Evolutionary conservation across 2,888 invertebrate species (phyloP), one percentile per base, ranked within the genome.

Genomic region (Drosophila kanekoi): DNA sequence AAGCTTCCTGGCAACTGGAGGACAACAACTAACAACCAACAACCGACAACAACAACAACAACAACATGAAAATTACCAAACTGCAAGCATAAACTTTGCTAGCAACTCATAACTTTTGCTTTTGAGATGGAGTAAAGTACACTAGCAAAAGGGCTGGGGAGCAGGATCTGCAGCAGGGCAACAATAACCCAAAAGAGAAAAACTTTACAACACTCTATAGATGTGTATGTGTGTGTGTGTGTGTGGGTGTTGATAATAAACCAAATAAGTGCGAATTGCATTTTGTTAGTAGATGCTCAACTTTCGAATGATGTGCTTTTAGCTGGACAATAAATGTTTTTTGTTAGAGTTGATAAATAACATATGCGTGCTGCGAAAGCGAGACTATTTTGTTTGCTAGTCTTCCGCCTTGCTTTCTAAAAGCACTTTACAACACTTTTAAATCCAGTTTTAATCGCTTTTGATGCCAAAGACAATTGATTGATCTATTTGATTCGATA

Each of bases 71-170:
- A 33, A 62, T 57, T 58, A 49, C 54, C 62, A 58, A 68, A 52
- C 66, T 66, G 65, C 56, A 61, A 23, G 56, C 81, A 77, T 81
- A 85, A 89, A 85, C 72, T 83, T 89, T 87, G 59, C 72, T 53
- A 51, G 67, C 54, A 61, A 83, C 88, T 87, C 88, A 89, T 84
- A 84, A 84, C 83, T 84, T 84, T 89, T 89, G 76, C 89, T 87
- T 28, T 89, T 84, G 88, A 81, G 76, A 63, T 59, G 67, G 49
- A 49, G 78, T 73, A 74, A 74, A 84, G 81, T 80, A 64, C 45
- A 37, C 20, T 10, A 35, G 40, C n/a, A 16, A 20, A 43, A 28
- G 23, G 23, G 18, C 13, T 32, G 38, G 38, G 40, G 35, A 37
- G 48, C 45, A 40, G 56, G 44, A 68, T 41, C 43, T 47, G 61